phyloP scores from a whole-genome alignment of 2,113 vertebrate genomes.

The Chlorocebus sabaeus region DNA sequence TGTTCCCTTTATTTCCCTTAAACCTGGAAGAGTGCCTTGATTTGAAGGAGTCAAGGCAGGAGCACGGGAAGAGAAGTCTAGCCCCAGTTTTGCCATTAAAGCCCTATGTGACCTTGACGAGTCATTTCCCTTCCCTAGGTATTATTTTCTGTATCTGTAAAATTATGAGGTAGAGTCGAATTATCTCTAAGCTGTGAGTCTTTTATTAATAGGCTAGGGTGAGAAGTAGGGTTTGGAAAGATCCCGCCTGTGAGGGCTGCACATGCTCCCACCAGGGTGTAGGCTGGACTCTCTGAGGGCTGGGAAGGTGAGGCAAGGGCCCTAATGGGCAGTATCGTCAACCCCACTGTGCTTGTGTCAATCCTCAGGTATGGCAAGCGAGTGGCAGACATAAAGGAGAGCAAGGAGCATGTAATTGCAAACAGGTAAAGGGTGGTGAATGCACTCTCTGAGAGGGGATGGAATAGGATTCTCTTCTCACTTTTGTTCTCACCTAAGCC shows the following conservation, averaged over 20 bases:
- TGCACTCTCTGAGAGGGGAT: not conserved
- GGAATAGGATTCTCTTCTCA: not conserved
- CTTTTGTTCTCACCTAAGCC: not conserved
- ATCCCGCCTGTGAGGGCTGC: not conserved
- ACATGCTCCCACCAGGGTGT: not conserved
- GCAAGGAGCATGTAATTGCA: slow-evolving; percentile 86
- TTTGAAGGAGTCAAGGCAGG: not conserved
- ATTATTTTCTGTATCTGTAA: slow-evolving; percentile 31
- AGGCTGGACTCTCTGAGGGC: not conserved
- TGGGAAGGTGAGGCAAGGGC: not conserved
- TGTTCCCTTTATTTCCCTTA: not conserved
- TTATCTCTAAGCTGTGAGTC: not conserved
- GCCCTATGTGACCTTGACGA: not conserved
- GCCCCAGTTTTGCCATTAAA: not conserved
- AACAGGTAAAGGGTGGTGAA: slow-evolving; percentile 84
- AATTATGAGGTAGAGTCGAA: not conserved
- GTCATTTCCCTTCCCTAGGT: not conserved
- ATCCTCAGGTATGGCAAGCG: slow-evolving; percentile 88
- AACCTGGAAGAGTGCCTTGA: not conserved
- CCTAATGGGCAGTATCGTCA: not conserved
- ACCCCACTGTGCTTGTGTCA: not conserved
- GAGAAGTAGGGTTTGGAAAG: not conserved
- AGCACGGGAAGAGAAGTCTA: not conserved
- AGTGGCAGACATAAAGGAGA: slow-evolving; percentile 92
- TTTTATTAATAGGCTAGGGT: not conserved